Conservation (phyloP, 2,113 vertebrate species). For the Peromyscus californicus region DNA sequence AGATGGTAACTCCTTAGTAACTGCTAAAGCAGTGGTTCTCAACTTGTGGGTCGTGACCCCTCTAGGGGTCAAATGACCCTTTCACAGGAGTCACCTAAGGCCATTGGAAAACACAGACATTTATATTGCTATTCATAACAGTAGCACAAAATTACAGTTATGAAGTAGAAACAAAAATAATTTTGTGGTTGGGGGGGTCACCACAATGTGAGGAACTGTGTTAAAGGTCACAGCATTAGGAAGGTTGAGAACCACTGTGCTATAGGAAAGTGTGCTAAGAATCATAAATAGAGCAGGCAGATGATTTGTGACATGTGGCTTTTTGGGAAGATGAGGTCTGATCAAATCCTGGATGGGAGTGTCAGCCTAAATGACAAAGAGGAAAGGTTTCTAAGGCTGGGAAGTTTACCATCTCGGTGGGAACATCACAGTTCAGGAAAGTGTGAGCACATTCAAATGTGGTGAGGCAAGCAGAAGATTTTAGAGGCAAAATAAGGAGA, state of each 20-base stretch:
- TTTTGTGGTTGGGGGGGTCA: too few relatives aligned
- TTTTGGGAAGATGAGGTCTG: not conserved
- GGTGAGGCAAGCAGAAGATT: not conserved
- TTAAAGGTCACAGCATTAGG: too few relatives aligned
- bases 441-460: not conserved
- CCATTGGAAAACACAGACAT: too few relatives aligned
- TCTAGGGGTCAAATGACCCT: too few relatives aligned
- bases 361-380: not conserved
- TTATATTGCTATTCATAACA: too few relatives aligned
- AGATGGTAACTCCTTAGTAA: too few relatives aligned
- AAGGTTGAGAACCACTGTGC: not conserved
- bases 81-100: too few relatives aligned
- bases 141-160: too few relatives aligned
- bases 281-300: not conserved
- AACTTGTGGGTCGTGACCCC: too few relatives aligned
- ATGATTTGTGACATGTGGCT: not conserved
- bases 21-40: too few relatives aligned
- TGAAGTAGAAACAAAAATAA: too few relatives aligned
- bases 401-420: not conserved
- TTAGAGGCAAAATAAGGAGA: not conserved
- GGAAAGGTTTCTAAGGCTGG: not conserved
- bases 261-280: not conserved
- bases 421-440: not conserved
- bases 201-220: too few relatives aligned
- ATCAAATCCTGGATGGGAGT: not conserved